Base-by-base conservation (phyloP, 2,888 invertebrate species). In the Pyrgus malvae region DNA sequence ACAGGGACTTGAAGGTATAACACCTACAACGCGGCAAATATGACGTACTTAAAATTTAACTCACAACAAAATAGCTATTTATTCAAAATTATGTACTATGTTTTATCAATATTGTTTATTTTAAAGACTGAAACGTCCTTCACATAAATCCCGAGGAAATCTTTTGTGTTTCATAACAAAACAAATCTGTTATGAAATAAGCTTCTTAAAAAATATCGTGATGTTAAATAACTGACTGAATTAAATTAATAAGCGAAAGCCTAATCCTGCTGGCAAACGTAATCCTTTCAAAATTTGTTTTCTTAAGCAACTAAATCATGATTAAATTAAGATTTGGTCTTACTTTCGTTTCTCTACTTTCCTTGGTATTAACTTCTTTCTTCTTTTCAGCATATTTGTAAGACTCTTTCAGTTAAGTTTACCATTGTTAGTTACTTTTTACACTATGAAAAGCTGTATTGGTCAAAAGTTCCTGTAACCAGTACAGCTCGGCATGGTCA, bases 281-380 rank as follows among this genome's bases (percentile, higher is more conserved):
- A 59, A 59, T 56, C 55, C 55, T 53, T 42, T 53, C 59, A 41
- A 57, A 59, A 58, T 57, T 58, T 55, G 55, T 55, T 61, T 46
- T 55, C 50, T 55, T 57, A 41, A 46, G 48, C 27, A n/a, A n/a
- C 55, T 37, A 45, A 29, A 21, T 38, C 38, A 35, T 19, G 33
- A 21, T 21, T 35, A 33, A 23, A 46, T 21, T 46, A 14, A 46
- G 45, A 44, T n/a, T n/a, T n/a, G n/a, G n/a, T n/a, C n/a, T n/a
- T n/a, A n/a, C n/a, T n/a, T n/a, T n/a, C n/a, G n/a, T n/a, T n/a
- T n/a, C n/a, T n/a, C n/a, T n/a, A n/a, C n/a, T n/a, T n/a, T n/a
- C n/a, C n/a, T n/a, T n/a, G n/a, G n/a, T n/a, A n/a, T n/a, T n/a
- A n/a, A n/a, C n/a, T n/a, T n/a, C n/a, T n/a, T n/a, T n/a, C n/a